Conservation (phyloP, 2,797 vertebrate species). For the Graptemys geographica region DNA sequence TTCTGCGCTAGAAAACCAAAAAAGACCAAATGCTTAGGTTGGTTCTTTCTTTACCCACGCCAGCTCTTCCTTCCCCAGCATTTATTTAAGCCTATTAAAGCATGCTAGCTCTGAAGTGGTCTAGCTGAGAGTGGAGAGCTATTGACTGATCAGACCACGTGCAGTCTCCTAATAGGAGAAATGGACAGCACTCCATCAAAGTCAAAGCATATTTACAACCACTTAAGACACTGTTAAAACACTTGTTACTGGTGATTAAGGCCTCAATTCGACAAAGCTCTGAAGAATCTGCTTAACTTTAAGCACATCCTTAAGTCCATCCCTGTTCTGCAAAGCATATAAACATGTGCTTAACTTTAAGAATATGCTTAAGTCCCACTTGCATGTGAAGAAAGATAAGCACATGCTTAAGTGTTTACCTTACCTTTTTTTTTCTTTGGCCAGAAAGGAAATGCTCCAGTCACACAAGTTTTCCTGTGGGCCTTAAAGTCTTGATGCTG, state of each 20-base stretch:
- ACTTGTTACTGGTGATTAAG: background rate
- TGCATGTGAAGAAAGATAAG: background rate
- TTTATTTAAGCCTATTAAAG: background rate
- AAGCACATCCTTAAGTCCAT: background rate
- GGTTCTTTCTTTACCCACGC: background rate
- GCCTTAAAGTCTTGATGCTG: background rate
- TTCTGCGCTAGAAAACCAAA: background rate
- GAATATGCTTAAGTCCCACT: background rate
- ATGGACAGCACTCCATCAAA: background rate
- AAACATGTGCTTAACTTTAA: background rate
- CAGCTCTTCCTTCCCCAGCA: background rate
- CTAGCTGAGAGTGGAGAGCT: background rate
- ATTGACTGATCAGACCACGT: background rate
- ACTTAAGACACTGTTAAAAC: background rate
- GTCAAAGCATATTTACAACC: background rate
- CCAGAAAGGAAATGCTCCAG: background rate
- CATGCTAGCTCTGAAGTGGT: background rate
- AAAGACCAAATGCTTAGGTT: background rate
- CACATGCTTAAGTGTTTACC: background rate
- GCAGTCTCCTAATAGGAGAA: background rate
- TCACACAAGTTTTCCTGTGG: background rate
- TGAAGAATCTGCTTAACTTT: background rate
- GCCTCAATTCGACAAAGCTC: background rate
- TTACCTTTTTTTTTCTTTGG: background rate
- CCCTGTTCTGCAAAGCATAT: background rate